phyloP scores from a whole-genome alignment of 1,140 invertebrate genomes.

The Hylaeus volcanicus region DNA sequence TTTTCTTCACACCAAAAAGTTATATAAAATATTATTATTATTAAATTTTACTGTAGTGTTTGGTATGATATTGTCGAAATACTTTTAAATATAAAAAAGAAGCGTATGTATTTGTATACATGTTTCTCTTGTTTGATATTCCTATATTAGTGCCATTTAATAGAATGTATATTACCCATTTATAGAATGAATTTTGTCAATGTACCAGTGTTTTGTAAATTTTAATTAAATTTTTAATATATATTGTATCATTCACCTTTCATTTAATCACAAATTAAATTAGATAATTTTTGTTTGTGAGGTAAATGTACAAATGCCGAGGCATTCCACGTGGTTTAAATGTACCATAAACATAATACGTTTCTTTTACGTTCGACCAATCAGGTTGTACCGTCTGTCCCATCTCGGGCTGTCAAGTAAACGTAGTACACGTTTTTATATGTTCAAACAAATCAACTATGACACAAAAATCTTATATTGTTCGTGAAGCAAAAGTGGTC shows the following conservation, averaged over 20 bases:
- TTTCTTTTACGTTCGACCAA: slow-evolving; percentile 53
- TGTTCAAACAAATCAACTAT: neutral
- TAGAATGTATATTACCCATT: neutral
- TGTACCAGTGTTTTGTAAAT: slow-evolving; percentile 1
- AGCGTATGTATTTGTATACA: slow-evolving; percentile 20
- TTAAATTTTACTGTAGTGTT: neutral
- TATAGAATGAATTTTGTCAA: slow-evolving; percentile 2
- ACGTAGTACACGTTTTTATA: slow-evolving; percentile 17
- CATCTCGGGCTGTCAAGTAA: slow-evolving; percentile 21
- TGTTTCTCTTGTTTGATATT: slow-evolving; percentile 8
- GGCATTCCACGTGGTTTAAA: slow-evolving; percentile 43
- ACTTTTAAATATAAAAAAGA: neutral
- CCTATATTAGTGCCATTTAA: slow-evolving; percentile 12
- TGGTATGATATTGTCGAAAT: neutral
- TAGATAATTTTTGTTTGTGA: neutral
- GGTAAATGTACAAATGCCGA: slow-evolving; percentile 4
- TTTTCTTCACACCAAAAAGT: neutral
- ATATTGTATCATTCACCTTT: slow-evolving; percentile 4
- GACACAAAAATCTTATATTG: neutral
- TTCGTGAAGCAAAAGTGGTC: neutral
- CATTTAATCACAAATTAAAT: slow-evolving; percentile 29
- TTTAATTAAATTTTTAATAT: slow-evolving; percentile 2
- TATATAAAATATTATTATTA: slow-evolving; percentile 13
- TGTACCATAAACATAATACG: no score
- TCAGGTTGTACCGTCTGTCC: slow-evolving; percentile 64